These are phyloP conservation scores for Polymixis flavicincta DNA, from an alignment of 2,888 invertebrate genomes.

Conservation along the genomic window DNA sequence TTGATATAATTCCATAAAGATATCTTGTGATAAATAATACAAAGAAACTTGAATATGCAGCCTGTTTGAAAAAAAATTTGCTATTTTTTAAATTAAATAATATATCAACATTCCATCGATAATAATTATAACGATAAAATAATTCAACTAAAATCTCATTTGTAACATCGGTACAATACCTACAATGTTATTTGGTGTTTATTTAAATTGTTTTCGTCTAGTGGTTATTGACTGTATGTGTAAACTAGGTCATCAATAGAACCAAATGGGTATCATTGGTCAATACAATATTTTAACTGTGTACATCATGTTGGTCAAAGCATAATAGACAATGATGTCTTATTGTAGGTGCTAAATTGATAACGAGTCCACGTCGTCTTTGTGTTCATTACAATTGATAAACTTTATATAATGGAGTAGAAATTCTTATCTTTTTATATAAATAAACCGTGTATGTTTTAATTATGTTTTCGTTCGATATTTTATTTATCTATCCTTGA, in stretches of 20 bases:
- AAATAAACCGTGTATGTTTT: not conserved
- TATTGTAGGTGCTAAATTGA: conserved; percentile 52
- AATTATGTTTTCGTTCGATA: not conserved
- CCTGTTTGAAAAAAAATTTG: too few relatives aligned
- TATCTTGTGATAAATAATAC: too few relatives aligned
- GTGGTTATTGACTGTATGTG: conserved; percentile 24
- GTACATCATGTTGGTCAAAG: conserved; percentile 51
- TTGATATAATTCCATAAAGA: too few relatives aligned
- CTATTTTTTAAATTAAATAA: too few relatives aligned
- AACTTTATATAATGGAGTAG: not conserved
- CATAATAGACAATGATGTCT: conserved; percentile 42
- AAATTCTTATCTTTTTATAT: not conserved
- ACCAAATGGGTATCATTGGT: conserved; percentile 70
- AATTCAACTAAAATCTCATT: conserved; percentile 6
- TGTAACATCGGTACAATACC: not conserved
- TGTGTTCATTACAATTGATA: conserved; percentile 24
- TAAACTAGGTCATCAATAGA: conserved; percentile 74
- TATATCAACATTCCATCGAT: too few relatives aligned
- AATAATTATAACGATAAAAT: not conserved
- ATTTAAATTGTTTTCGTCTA: conserved; percentile 29
- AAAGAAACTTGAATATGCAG: too few relatives aligned
- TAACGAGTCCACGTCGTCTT: conserved; percentile 14
- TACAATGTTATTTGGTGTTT: conserved; percentile 7
- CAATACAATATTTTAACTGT: conserved; percentile 61
- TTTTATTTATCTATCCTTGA: not conserved